Conservation (phyloP, 1,140 invertebrate genomes). For the Bombus superbus region DNA sequence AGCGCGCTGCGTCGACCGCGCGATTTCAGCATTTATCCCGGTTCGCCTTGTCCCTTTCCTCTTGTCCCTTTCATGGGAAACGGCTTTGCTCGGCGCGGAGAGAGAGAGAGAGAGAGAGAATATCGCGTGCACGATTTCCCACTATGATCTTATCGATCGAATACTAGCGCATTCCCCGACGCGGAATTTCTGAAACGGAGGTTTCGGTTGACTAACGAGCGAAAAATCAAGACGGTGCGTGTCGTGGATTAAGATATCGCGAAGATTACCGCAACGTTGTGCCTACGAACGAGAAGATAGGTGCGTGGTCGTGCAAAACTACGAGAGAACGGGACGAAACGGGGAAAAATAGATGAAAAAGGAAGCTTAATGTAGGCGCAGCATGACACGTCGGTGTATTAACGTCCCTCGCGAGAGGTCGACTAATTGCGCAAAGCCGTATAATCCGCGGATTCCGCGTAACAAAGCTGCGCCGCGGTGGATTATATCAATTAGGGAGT, state of each 20-base stretch:
- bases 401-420: slow-evolving; percentile 58
- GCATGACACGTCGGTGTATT: slow-evolving; percentile 39
- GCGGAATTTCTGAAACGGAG: no score
- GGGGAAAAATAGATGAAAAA: slow-evolving; percentile 11
- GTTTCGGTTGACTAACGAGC: neutral
- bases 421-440: slow-evolving; percentile 64
- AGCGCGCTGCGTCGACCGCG: neutral
- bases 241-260: slow-evolving; percentile 65
- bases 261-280: slow-evolving; percentile 45
- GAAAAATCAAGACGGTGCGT: slow-evolving; percentile 31
- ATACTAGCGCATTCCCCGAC: neutral
- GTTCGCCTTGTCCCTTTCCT: no score
- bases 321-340: neutral
- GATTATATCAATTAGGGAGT: slow-evolving; percentile 67
- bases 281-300: slow-evolving; percentile 46
- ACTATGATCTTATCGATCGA: no score
- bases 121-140: no score
- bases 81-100: no score
- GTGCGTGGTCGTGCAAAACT: no score
- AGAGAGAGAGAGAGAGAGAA: no score
- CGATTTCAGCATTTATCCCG: no score
- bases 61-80: no score
- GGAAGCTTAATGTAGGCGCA: slow-evolving; percentile 40
- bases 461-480: slow-evolving; percentile 63
- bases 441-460: slow-evolving; percentile 62